A percentile compares a stretch with the other conserved stretches of the same genome.
These are phyloP conservation scores for Pangasianodon gigas DNA, from an alignment of 2,113 vertebrate genomes.

Conservation along the genomic window DNA sequence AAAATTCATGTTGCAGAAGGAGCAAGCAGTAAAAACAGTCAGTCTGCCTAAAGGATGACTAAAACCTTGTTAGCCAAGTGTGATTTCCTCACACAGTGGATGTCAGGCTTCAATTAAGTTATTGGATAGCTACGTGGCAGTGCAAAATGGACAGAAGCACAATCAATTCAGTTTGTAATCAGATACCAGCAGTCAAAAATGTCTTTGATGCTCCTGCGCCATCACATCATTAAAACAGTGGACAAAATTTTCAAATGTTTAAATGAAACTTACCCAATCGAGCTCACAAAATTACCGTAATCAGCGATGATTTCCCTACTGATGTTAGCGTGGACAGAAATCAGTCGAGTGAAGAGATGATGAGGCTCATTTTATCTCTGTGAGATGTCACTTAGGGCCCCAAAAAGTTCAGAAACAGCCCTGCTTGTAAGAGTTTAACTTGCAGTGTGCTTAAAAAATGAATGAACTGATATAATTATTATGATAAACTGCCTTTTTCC, in stretches of 20 bases:
- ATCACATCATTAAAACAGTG: neutral
- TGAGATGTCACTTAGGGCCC: neutral
- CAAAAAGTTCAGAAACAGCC: neutral
- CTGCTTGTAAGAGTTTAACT: neutral
- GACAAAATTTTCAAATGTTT: neutral
- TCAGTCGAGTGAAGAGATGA: neutral
- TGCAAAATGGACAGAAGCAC: neutral
- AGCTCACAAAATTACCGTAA: neutral
- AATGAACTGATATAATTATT: neutral
- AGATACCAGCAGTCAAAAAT: neutral
- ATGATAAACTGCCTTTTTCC: constrained; percentile 23
- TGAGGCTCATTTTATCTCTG: neutral
- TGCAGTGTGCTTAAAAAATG: constrained; percentile 1
- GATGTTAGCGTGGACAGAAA: neutral
- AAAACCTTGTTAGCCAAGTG: neutral
- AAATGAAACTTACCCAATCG: neutral
- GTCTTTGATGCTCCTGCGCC: neutral
- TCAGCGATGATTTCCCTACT: neutral
- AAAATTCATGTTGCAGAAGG: neutral
- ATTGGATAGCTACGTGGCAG: too few relatives aligned
- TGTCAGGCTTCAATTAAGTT: neutral
- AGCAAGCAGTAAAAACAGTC: neutral
- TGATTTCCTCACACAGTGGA: neutral
- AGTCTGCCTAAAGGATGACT: too few relatives aligned
- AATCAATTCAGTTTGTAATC: neutral